Evolutionary conservation across 2,888 invertebrate genomes (phyloP), one percentile per base, ranked within the genome.

Genomic region (Harmothoe impar): DNA sequence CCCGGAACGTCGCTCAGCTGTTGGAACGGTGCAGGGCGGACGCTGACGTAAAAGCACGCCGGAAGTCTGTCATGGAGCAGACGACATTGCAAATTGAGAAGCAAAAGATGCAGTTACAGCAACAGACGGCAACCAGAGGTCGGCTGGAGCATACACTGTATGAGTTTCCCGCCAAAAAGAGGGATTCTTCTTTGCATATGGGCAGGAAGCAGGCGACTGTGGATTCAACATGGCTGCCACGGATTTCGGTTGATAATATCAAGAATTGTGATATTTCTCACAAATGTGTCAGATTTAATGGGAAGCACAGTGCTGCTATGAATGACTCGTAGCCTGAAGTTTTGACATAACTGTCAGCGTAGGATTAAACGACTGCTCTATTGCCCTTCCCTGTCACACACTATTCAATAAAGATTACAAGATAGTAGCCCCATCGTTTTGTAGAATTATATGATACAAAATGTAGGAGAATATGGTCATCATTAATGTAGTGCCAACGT

Each of bases 151-250:
- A 62, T 3, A 62, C 62, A 1, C 20, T n/a, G n/a, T n/a, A n/a
- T 15, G 62, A n/a, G 62, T 62, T 62, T 62, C 62, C 62, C 62
- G 62, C 62, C 62, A 62, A 12, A 62, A 62, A 62, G 62, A 20
- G 15, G 62, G 15, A n/a, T n/a, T 20, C 62, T 20, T n/a, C 12
- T n/a, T 20, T 62, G 62, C 23, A 62, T 15, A 43, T 43, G 43
- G 10, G 43, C 3, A 3, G 43, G 5, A 43, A 10, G 10, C 43
- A 43, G 43, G 20, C 62, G 12, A 62, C 23, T 1, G 62, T 20
- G 20, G 62, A n/a, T 62, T 62, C 20, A 20, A 5, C 62, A 62
- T 62, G 62, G 62, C 20, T 62, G 20, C 62, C 62, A 62, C 62
- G n/a, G 7, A 62, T 62, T 43, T 43, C 43, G 10, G 43, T 43